phyloP scores from a whole-genome alignment of 2,888 invertebrate genomes.

The Dimorphilus gyrociliatus region DNA sequence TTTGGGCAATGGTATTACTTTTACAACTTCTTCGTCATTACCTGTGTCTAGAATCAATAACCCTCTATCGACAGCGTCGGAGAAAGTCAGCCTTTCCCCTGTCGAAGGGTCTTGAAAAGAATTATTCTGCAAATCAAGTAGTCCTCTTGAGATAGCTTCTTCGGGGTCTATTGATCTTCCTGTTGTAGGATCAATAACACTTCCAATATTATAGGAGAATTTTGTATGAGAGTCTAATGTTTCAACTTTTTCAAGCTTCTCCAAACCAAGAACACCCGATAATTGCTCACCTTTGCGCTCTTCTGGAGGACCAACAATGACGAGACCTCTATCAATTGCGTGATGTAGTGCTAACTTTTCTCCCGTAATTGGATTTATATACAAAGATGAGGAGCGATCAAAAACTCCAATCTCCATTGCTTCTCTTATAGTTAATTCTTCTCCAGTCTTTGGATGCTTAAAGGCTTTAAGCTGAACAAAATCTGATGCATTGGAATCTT shows the following conservation, averaged over 20 bases:
- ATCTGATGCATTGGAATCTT: slow-evolving; percentile 47
- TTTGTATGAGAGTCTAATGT: no score
- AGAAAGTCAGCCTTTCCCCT: slow-evolving; percentile 45
- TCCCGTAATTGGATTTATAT: slow-evolving; percentile 52
- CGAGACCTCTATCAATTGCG: slow-evolving; percentile 9
- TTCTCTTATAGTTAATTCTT: slow-evolving; percentile 43
- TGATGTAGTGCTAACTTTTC: slow-evolving; percentile 54
- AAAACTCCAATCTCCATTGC: slow-evolving; percentile 39
- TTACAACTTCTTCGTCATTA: slow-evolving; percentile 26
- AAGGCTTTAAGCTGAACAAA: slow-evolving; percentile 17
- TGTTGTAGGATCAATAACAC: slow-evolving; percentile 51
- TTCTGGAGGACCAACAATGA: no score
- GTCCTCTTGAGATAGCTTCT: slow-evolving; percentile 33
- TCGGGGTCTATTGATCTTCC: slow-evolving; percentile 43
- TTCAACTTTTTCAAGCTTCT: no score
- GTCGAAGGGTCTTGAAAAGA: slow-evolving; percentile 34
- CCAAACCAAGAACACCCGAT: no score
- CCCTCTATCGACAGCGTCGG: slow-evolving; percentile 59
- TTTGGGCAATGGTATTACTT: slow-evolving; percentile 40
- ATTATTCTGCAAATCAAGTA: slow-evolving; percentile 38
- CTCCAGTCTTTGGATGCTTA: slow-evolving; percentile 36
- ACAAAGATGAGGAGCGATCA: slow-evolving; percentile 6
- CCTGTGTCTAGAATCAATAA: slow-evolving; percentile 64
- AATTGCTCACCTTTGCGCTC: no score
- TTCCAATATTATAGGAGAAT: slow-evolving; percentile 17